Evolutionary conservation across 2,113 vertebrate genomes (phyloP), one percentile per base, ranked within the genome.

Genomic region (Tychaedon coryphoeus): DNA sequence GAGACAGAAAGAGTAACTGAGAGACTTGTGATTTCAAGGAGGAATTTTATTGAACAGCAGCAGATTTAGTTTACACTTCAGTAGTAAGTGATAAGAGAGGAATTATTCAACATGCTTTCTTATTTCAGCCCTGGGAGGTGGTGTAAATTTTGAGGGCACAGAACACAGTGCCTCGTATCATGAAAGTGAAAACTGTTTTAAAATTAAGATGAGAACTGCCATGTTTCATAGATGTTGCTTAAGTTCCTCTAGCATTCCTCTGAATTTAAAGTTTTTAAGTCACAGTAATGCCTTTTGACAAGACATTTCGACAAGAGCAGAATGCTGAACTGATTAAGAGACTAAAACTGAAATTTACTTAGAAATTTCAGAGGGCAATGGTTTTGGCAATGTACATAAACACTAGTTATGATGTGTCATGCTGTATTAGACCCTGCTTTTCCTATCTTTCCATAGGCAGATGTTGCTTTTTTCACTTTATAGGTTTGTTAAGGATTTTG

Each of bases 21-120:
- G 95, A 95, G 95, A 85, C 95, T 93, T 43, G 23, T 9, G 62
- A 88, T 90, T 96, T 91, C 62, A 82, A 88, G 88, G 88, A 95
- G 93, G 90, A 71, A 76, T 96, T 90, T 88, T 92, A 95, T 47
- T 93, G 96, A 97, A 85, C 71, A 50, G 94, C 88, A 29, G 87
- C 83, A 92, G 93, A 90, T 95, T 96, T 97, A 90, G 95, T 97
- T 97, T 93, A 80, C 97, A 87, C 96, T 91, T 86, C 91, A 93
- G 89, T 53, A 71, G 96, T 86, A 31, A 76, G 83, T 40, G 95
- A 64, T 71, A 76, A 67, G 86, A 88, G 91, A 88, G 86, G 90
- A 91, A 81, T 95, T 79, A 92, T 91, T 90, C 96, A 83, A 90
- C 84, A 26, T 84, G 72, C 88, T 88, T 84, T 75, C 92, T 91